Evolutionary conservation across 2,797 vertebrate genomes (phyloP), one percentile per base, ranked within the genome.

Genomic region (Coilia nasus): DNA sequence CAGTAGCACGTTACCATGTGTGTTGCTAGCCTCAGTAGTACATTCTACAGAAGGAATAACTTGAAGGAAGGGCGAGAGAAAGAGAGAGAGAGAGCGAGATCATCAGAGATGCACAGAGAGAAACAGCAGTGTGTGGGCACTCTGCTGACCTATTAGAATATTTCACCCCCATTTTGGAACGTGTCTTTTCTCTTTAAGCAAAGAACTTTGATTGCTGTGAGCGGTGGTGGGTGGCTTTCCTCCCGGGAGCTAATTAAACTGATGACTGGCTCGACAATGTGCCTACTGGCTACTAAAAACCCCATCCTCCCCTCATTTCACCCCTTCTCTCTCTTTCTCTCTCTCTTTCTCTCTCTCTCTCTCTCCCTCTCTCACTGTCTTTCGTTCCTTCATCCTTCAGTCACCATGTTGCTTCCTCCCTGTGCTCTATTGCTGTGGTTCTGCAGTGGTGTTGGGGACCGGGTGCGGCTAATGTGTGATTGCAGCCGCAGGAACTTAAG

Each of bases 221-320:
- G 89, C 87, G 83, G 86, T 46, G 35, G 87, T 88, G 88, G 90
- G 90, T 92, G 92, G 88, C 86, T 28, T 56, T 90, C 86, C 93
- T 94, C 93, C 67, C 80, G 90, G 88, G 94, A 89, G 41, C 93
- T 94, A 93, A 94, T 95, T 95, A 94, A 90, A 81, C 85, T 87
- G 75, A 92, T 89, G 89, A 91, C 90, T 90, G 92, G 90, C 87
- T 90, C 88, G 88, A 87, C 80, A 9, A 46, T 82, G 82, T 15
- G 83, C 50, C 1, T 75, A 47, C 2, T 0, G 6, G 35, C 31
- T 11, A 1, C 57, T 35, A 17, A 3, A 82, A 25, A n/a, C 44
- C 17, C 9, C n/a, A 25, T 82, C 82, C 81, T 15, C 56, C 71
- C 50, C 59, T 80, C 56, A 47, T 78, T 14, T 60, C 31, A 71